These are phyloP conservation scores for Macrotrachela quadricornifera DNA, from an alignment of 1,140 invertebrate species.

Conservation along the genomic window DNA sequence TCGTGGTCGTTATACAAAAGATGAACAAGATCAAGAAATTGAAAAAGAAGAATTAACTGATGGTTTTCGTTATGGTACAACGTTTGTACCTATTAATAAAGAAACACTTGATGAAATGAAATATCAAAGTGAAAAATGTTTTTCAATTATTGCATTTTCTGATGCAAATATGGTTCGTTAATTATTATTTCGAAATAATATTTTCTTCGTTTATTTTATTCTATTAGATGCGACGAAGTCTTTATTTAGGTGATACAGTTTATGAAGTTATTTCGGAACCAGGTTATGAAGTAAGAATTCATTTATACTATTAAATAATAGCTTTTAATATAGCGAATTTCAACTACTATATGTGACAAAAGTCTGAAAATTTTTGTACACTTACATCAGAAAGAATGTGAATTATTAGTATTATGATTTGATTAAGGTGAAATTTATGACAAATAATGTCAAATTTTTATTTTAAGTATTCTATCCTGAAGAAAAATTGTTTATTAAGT, in stretches of 20 bases:
- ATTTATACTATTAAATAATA: too few relatives aligned
- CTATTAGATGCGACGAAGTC: slow-evolving; percentile 11
- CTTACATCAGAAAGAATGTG: too few relatives aligned
- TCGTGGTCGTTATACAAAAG: background rate
- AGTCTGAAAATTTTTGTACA: too few relatives aligned
- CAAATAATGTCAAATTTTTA: too few relatives aligned
- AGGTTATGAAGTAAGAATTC: slow-evolving; percentile 20
- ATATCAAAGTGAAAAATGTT: background rate
- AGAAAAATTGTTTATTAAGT: too few relatives aligned
- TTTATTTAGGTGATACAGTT: slow-evolving; percentile 29
- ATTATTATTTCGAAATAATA: slow-evolving; percentile 3
- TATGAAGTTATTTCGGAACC: slow-evolving; percentile 28
- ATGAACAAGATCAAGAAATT: background rate
- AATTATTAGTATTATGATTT: too few relatives aligned
- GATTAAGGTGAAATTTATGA: too few relatives aligned
- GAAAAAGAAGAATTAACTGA: background rate
- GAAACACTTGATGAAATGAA: background rate
- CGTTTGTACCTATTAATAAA: background rate
- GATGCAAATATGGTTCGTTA: slow-evolving; percentile 3
- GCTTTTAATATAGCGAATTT: too few relatives aligned
- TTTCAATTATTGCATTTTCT: slow-evolving; percentile 33
- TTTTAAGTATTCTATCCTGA: too few relatives aligned
- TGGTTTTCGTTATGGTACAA: background rate
- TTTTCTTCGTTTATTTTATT: too few relatives aligned
- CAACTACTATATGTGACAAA: too few relatives aligned